These are phyloP conservation scores for Odontocerum albicorne DNA, from an alignment of 2,888 invertebrate species.

Conservation along the genomic window DNA sequence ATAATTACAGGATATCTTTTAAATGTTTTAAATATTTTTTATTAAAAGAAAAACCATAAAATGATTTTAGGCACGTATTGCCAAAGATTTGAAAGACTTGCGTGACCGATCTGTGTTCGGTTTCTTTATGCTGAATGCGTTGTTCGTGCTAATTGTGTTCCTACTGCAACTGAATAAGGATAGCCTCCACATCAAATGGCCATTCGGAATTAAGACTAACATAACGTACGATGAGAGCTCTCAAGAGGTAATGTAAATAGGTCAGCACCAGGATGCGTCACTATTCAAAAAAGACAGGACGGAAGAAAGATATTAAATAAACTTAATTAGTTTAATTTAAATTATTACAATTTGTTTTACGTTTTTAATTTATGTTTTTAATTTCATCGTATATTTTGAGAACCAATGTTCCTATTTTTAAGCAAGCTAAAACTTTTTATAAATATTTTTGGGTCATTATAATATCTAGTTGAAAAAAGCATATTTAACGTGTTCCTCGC, in stretches of 20 bases:
- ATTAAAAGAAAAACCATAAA: no score
- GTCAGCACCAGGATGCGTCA: constrained; percentile 39
- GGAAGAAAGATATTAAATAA: neutral
- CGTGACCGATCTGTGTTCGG: constrained; percentile 94
- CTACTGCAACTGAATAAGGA: constrained; percentile 98
- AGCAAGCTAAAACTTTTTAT: no score
- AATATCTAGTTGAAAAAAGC: no score
- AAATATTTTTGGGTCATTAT: no score
- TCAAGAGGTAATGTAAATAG: constrained; percentile 78
- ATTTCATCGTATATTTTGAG: no score
- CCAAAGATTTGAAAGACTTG: constrained; percentile 88
- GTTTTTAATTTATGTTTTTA: no score
- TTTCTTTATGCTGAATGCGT: constrained; percentile 98
- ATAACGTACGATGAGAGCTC: constrained; percentile 87
- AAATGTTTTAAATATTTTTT: no score
- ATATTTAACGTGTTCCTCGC: no score
- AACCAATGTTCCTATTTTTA: no score
- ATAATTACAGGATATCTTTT: no score
- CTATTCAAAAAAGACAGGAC: constrained; percentile 35
- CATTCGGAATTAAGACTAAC: constrained; percentile 91
- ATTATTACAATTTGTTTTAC: no score
- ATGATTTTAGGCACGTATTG: constrained; percentile 84
- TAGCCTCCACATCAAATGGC: constrained; percentile 94
- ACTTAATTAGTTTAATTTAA: no score
- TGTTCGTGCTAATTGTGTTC: constrained; percentile 98